These are phyloP conservation scores for Psittacula derbiana DNA, from an alignment of 2,797 vertebrate species.

Conservation along the genomic window DNA sequence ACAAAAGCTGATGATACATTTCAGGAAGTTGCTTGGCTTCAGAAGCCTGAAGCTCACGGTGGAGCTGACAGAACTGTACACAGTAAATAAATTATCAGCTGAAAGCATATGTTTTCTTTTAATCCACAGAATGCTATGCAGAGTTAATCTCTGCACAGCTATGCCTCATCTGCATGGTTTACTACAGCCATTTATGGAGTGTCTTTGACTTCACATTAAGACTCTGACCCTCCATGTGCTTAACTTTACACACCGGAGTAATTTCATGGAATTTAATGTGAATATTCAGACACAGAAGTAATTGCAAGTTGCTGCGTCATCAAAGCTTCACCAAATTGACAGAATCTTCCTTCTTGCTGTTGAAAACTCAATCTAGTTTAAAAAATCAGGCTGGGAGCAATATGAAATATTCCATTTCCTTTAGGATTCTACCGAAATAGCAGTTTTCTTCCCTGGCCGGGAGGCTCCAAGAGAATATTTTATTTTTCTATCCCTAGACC, in stretches of 20 bases:
- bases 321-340: background rate
- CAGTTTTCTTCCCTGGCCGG: background rate
- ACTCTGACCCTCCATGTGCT: background rate
- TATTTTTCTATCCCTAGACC: background rate
- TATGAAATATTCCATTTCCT: background rate
- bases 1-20: background rate
- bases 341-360: background rate
- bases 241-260: background rate
- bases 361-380: background rate
- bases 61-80: background rate
- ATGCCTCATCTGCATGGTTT: background rate
- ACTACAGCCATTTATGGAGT: background rate
- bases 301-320: background rate
- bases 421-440: background rate
- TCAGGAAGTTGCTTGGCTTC: background rate
- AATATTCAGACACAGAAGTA: background rate
- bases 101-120: background rate
- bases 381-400: background rate
- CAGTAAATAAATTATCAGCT: conserved; percentile 10
- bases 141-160: background rate
- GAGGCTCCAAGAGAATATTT: background rate
- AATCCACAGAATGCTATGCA: background rate
- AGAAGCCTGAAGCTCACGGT: background rate
- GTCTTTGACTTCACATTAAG: background rate
- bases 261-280: background rate